phyloP scores from a whole-genome alignment of 2,797 vertebrate species.

The Gambelia wislizenii region DNA sequence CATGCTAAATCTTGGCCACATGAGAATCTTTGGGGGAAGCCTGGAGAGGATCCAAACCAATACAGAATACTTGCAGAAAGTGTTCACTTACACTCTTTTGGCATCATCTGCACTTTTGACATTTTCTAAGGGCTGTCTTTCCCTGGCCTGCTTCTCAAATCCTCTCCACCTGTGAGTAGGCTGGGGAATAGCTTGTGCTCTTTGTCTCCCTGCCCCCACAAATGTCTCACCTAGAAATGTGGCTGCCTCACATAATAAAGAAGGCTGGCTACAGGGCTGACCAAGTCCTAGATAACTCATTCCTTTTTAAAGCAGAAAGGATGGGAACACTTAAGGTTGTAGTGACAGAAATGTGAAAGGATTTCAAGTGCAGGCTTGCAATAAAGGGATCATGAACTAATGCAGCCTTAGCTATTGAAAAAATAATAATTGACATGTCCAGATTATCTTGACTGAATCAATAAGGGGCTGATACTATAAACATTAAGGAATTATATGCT shows the following conservation, averaged over 20 bases:
- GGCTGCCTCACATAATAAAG: background rate
- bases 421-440: background rate
- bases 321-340: background rate
- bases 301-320: background rate
- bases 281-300: background rate
- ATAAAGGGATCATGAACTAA: background rate
- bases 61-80: too few relatives aligned
- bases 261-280: background rate
- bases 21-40: too few relatives aligned
- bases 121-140: too few relatives aligned
- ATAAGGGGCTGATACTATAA: background rate
- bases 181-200: too few relatives aligned
- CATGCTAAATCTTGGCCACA: too few relatives aligned
- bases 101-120: background rate
- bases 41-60: too few relatives aligned
- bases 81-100: background rate
- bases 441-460: background rate
- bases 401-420: background rate
- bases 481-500: constrained; percentile 1
- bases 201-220: too few relatives aligned
- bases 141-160: too few relatives aligned
- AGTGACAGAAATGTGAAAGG: background rate
- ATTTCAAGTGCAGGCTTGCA: background rate
- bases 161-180: too few relatives aligned
- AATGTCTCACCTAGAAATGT: too few relatives aligned